Evolutionary conservation across 2,888 invertebrate species (phyloP).

Genomic region (Xestia c-nigrum): DNA sequence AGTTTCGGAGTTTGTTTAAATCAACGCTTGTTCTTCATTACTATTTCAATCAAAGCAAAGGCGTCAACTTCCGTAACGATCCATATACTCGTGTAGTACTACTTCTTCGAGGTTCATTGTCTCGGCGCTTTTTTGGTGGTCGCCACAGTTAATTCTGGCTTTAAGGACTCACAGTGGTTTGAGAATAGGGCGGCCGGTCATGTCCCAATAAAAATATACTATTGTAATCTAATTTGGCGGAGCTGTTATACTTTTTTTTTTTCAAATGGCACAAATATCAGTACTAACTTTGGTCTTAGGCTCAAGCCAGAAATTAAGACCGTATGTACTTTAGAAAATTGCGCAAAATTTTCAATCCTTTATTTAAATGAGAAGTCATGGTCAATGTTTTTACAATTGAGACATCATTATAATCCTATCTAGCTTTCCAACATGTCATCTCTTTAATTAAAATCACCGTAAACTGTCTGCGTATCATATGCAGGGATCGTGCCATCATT

Average conservation of each 20-base stretch:
- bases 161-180: no score
- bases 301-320: neutral
- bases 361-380: neutral
- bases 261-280: neutral
- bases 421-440: conserved; percentile 32
- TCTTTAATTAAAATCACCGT: conserved; percentile 29
- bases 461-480: conserved; percentile 43
- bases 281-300: neutral
- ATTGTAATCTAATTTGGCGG: neutral
- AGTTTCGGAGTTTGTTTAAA: neutral
- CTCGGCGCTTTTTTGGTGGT: no score
- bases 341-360: neutral
- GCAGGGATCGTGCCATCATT: conserved; percentile 58
- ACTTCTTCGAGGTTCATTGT: no score
- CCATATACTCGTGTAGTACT: neutral
- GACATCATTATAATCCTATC: conserved; percentile 12
- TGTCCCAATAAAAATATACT: neutral
- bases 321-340: neutral
- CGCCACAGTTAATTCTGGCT: no score
- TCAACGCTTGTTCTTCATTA: neutral
- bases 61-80: neutral
- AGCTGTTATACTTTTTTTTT: neutral
- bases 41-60: neutral
- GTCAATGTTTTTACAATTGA: neutral
- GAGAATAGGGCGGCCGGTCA: no score